Percentiles rank a stretch among this genome's conserved stretches.
Evolutionary conservation across 2,888 invertebrate species (phyloP).

Genomic region (Calliscelio sp.): DNA sequence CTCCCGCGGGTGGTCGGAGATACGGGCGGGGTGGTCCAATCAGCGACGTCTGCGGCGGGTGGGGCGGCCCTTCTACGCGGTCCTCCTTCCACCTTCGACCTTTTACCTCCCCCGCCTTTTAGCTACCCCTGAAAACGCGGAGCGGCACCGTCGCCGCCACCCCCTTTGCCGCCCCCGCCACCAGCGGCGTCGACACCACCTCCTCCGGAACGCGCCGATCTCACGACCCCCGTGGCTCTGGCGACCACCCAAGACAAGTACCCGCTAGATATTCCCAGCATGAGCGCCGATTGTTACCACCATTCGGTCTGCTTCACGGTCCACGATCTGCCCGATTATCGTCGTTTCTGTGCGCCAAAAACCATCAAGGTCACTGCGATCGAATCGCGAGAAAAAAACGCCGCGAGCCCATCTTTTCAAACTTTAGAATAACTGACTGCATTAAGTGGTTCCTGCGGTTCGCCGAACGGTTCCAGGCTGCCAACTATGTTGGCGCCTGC

Average conservation of each 20-base stretch:
- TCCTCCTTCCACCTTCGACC: constrained; percentile 79
- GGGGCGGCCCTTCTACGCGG: constrained; percentile 81
- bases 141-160: constrained; percentile 75
- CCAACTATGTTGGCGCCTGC: constrained; percentile 31
- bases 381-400: constrained; percentile 82
- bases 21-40: constrained; percentile 84
- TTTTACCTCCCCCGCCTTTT: constrained; percentile 75
- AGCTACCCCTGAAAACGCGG: constrained; percentile 75
- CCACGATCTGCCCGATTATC: constrained; percentile 59
- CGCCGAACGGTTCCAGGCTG: constrained; percentile 23
- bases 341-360: constrained; percentile 60
- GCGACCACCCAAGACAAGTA: constrained; percentile 85
- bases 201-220: constrained; percentile 74
- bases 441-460: constrained; percentile 35
- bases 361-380: constrained; percentile 79
- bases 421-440: constrained; percentile 15
- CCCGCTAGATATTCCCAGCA: constrained; percentile 85
- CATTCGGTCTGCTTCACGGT: constrained; percentile 69
- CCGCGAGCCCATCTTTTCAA: constrained; percentile 65
- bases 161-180: constrained; percentile 73
- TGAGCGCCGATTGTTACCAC: constrained; percentile 84
- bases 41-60: constrained; percentile 83
- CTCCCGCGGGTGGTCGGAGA: constrained; percentile 74
- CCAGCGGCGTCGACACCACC: constrained; percentile 76
- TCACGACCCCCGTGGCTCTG: constrained; percentile 82